A percentile compares a stretch with the other conserved stretches of the same genome.
Evolutionary conservation across 2,888 invertebrate genomes (phyloP).

Genomic region (Trichogramma evanescens): DNA sequence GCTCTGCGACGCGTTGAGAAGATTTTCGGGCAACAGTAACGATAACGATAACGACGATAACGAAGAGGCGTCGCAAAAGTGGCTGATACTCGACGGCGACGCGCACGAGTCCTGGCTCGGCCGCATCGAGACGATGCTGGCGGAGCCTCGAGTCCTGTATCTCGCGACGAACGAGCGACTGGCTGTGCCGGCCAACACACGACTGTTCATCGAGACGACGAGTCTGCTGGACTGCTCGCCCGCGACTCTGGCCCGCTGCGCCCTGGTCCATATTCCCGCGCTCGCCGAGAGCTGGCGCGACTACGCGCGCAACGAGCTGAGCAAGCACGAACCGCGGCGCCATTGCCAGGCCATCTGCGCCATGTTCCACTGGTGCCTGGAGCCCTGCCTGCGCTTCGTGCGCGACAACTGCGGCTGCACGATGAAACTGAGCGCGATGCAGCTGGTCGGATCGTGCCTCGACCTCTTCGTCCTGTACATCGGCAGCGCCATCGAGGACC

Average conservation of each 20-base stretch:
- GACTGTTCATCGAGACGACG: constrained; percentile 57
- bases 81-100: constrained; percentile 60
- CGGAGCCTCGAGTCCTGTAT: constrained; percentile 48
- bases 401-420: constrained; percentile 48
- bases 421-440: constrained; percentile 39
- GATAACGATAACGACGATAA: constrained; percentile 26
- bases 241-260: constrained; percentile 58
- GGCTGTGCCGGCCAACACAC: constrained; percentile 49
- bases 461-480: constrained; percentile 42
- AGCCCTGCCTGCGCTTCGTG: constrained; percentile 52
- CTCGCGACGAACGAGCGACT: constrained; percentile 57
- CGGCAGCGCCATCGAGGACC: constrained; percentile 33
- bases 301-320: too few species aligned
- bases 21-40: constrained; percentile 46
- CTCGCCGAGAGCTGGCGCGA: not conserved
- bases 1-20: constrained; percentile 46
- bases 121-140: too few species aligned
- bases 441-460: constrained; percentile 40
- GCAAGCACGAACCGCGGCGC: too few species aligned
- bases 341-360: too few species aligned
- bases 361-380: constrained; percentile 50
- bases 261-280: constrained; percentile 58
- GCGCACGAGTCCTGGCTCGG: constrained; percentile 55
- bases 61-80: constrained; percentile 44
- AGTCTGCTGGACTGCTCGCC: constrained; percentile 53